phyloP scores from a whole-genome alignment of 2,797 vertebrate genomes.

The Sciaenops ocellatus region DNA sequence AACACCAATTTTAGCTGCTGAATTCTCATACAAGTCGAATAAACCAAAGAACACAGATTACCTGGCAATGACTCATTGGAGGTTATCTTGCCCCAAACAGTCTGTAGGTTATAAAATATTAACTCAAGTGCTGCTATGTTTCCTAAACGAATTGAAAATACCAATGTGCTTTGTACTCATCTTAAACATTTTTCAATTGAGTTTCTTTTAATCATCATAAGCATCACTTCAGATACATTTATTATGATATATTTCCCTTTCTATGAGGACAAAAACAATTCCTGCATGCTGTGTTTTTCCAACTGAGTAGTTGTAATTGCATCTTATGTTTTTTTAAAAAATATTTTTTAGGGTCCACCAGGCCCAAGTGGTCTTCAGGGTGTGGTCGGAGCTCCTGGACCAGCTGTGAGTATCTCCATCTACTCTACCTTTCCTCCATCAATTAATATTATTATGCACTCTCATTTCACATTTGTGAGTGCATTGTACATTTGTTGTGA shows the following conservation, averaged over 20 bases:
- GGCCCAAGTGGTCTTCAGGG: constrained; percentile 95
- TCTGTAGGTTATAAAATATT: constrained; percentile 44
- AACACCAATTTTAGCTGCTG: constrained; percentile 27
- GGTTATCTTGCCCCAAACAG: constrained; percentile 27
- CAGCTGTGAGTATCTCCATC: constrained; percentile 91
- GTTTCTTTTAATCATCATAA: constrained; percentile 15
- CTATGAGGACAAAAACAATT: not conserved
- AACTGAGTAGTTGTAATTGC: no score
- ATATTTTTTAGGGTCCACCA: constrained; percentile 90
- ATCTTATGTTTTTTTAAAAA: no score
- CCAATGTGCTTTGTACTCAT: not conserved
- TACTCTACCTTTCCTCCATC: constrained; percentile 1
- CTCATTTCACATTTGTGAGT: not conserved
- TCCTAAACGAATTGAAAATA: constrained; percentile 32
- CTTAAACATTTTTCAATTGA: constrained; percentile 11
- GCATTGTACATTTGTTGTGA: no score
- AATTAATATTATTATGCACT: not conserved
- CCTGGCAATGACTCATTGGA: constrained; percentile 21
- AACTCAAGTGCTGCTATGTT: constrained; percentile 32
- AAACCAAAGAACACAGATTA: constrained; percentile 34
- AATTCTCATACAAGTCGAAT: constrained; percentile 41
- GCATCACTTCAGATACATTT: not conserved
- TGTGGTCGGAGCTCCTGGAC: constrained; percentile 95
- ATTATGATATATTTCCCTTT: not conserved
- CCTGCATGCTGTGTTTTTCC: not conserved